Evolutionary conservation across 2,888 invertebrate genomes (phyloP).

Genomic region (Agrypnus murinus): DNA sequence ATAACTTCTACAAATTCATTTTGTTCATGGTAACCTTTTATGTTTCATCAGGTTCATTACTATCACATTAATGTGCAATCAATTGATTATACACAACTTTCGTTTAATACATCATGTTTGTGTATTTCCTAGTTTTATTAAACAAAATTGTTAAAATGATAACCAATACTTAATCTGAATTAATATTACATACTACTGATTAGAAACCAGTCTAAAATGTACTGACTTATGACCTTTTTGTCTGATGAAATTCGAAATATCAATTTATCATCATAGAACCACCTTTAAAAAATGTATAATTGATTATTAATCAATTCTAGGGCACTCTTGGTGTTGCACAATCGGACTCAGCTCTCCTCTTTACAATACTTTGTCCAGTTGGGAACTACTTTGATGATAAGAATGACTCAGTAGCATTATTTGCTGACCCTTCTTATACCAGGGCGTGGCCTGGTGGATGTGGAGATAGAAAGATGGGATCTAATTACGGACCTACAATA

Average conservation of each 20-base stretch:
- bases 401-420: constrained; percentile 81
- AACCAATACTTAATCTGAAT: neutral
- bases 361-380: constrained; percentile 93
- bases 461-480: constrained; percentile 96
- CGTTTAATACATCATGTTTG: neutral
- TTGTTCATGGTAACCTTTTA: too few relatives aligned
- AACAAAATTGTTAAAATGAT: neutral
- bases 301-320: constrained; percentile 71
- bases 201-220: neutral
- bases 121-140: too few relatives aligned
- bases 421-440: constrained; percentile 93
- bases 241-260: constrained; percentile 33
- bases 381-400: constrained; percentile 90
- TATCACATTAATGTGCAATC: too few relatives aligned
- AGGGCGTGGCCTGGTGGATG: constrained; percentile 95
- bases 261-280: constrained; percentile 11
- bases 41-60: neutral
- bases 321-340: constrained; percentile 93
- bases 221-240: constrained; percentile 20
- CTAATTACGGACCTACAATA: constrained; percentile 93
- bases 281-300: neutral
- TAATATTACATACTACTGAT: neutral
- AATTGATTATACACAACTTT: too few relatives aligned
- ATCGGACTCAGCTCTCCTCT: constrained; percentile 92
- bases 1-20: too few relatives aligned